phyloP scores from a whole-genome alignment of 2,113 vertebrate species.

The Stegostoma tigrinum region DNA sequence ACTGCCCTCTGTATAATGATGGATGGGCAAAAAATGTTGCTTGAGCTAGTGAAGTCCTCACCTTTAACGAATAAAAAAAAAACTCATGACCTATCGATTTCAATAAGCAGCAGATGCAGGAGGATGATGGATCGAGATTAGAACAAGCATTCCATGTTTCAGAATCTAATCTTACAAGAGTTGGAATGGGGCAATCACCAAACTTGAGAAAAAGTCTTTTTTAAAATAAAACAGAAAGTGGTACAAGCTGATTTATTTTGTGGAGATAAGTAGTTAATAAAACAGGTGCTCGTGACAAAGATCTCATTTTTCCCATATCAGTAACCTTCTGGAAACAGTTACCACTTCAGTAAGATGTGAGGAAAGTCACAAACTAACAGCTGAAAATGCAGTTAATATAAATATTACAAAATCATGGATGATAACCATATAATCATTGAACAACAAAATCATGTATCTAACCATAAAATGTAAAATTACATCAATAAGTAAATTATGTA shows the following conservation, averaged over 20 bases:
- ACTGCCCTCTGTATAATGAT: no score
- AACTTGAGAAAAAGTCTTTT: neutral
- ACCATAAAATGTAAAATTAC: no score
- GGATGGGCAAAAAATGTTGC: no score
- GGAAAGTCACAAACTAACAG: neutral
- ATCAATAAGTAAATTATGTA: no score
- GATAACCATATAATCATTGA: slow-evolving; percentile 5
- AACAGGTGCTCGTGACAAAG: neutral
- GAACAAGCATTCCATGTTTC: neutral
- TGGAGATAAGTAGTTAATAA: neutral
- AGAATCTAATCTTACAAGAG: neutral
- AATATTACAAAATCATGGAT: neutral
- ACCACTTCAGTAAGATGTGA: neutral
- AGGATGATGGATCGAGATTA: no score
- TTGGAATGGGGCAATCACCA: neutral
- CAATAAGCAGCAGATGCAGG: neutral
- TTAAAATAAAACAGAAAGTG: neutral
- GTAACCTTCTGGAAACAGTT: neutral
- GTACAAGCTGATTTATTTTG: neutral
- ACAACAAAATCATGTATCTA: no score
- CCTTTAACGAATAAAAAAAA: no score
- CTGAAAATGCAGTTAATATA: neutral
- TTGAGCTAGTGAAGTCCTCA: no score
- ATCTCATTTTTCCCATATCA: neutral
- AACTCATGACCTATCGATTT: neutral